Conservation (phyloP, 2,797 vertebrate genomes). For the Pangasius mekongensis region DNA sequence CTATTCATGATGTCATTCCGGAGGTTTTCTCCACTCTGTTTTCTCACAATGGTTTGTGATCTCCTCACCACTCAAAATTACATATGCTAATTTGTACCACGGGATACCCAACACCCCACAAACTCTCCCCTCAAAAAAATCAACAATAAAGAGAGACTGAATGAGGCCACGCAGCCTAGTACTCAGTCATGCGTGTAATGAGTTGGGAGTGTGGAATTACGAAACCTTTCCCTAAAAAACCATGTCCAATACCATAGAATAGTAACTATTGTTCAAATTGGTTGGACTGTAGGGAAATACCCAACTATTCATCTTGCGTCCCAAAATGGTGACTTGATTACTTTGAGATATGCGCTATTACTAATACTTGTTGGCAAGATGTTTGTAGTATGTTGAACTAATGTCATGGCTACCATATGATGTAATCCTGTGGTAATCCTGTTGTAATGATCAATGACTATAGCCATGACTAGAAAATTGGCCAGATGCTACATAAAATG, state of each 20-base stretch:
- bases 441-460: neutral
- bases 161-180: constrained; percentile 6
- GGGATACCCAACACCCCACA: constrained; percentile 18
- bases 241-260: neutral
- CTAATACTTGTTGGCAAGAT: constrained; percentile 14
- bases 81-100: constrained; percentile 51
- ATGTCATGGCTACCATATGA: constrained; percentile 13
- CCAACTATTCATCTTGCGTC: neutral
- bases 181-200: constrained; percentile 31
- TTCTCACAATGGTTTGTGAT: constrained; percentile 25
- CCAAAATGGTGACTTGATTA: constrained; percentile 21
- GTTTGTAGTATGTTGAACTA: constrained; percentile 18
- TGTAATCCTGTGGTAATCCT: constrained; percentile 42
- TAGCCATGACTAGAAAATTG: constrained; percentile 19
- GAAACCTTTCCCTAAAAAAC: neutral
- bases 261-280: constrained; percentile 17
- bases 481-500: constrained; percentile 24
- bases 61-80: constrained; percentile 39
- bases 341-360: neutral
- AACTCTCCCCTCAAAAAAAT: neutral
- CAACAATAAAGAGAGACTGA: neutral
- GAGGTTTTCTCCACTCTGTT: constrained; percentile 17
- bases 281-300: neutral
- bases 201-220: constrained; percentile 21
- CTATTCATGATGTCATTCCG: constrained; percentile 29